Conservation (phyloP, 2,888 invertebrate species). For the Bursaphelenchus okinawaensis region DNA sequence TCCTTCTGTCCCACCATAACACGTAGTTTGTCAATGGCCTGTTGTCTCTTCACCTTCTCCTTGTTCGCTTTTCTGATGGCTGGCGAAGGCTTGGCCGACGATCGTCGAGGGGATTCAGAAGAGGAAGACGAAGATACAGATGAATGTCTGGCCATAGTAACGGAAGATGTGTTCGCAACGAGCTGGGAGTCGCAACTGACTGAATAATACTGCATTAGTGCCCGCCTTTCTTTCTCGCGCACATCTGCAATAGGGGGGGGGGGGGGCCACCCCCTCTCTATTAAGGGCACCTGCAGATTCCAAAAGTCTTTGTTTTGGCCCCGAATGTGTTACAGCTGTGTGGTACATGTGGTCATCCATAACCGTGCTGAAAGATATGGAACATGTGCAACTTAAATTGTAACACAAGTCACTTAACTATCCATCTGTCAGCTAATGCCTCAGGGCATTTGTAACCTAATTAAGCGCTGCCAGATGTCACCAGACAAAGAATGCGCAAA, state of each 20-base stretch:
- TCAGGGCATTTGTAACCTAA: background rate
- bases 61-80: background rate
- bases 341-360: no score
- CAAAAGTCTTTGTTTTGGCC: background rate
- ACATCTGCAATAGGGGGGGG: background rate
- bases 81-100: background rate
- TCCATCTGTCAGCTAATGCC: background rate
- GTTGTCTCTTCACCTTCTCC: background rate
- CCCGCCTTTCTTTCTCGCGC: no score
- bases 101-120: background rate
- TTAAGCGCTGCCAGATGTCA: background rate
- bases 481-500: background rate
- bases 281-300: background rate
- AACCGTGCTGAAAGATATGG: no score
- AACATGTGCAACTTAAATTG: no score
- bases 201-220: no score
- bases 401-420: background rate
- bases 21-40: conserved; percentile 4
- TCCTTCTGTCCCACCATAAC: conserved; percentile 7
- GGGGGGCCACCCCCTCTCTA: background rate
- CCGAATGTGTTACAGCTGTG: background rate
- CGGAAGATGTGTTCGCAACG: no score
- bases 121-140: no score
- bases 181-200: no score
- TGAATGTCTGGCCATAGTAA: no score